Base-by-base conservation (phyloP, 2,888 invertebrate genomes). In the Ditylenchus weischeri region DNA sequence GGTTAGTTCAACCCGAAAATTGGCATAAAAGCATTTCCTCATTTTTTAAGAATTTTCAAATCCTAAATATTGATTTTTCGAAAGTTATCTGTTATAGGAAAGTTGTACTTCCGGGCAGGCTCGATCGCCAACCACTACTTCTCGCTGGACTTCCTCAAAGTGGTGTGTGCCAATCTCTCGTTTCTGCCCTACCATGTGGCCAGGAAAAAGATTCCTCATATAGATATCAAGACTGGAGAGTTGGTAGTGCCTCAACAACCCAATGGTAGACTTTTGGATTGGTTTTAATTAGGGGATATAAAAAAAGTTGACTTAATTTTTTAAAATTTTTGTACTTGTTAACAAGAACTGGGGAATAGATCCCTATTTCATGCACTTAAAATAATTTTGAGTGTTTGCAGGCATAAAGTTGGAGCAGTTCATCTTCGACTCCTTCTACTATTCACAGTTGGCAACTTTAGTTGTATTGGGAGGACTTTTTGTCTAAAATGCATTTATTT, bases 71-170 rank as follows among this genome's bases (percentile, higher is more conserved):
- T n/a, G n/a, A n/a, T n/a, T 29, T 29, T 29, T 29, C 5, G 29
- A 29, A 29, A 5, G 29, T 29, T 29, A 29, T 29, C 5, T 29
- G 29, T 43, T 43, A 2, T 8, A 43, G 90, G 93, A 0, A 86
- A 89, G 62, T 87, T 98, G 0, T 88, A 90, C 0, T 98, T 93
- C 84, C 91, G 89, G 67, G 93, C 95, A 0, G 98, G 95, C 0
- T 96, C 93, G 83, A 98, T 99, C 73, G 96, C 96, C 84, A 98
- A 96, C 84, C 98, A 99, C 82, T 94, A 92, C 83, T 98, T 98
- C 85, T 90, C 91, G 0, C 86, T 90, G 0, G 88, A 90, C 66
- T 99, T 98, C 84, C 86, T 99, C 6, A 86, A 88, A 43, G 87
- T 88, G 77, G 88, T 94, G 58, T 89, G 89, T 43, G 23, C 48